Conservation (phyloP, 2,888 invertebrate species). For the Caradrina kadenii region DNA sequence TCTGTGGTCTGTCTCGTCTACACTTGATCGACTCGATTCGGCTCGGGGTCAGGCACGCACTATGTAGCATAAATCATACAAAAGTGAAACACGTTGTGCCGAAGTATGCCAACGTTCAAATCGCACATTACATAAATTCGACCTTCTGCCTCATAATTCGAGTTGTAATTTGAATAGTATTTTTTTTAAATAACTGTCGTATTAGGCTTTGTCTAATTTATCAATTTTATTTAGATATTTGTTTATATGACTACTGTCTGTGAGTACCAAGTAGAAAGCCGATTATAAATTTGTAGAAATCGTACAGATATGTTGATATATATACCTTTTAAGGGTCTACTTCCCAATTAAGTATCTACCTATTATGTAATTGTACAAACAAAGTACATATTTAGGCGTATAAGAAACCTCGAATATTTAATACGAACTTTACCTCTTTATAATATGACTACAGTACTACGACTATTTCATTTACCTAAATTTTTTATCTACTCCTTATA, state of each 20-base stretch:
- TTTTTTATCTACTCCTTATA: no score
- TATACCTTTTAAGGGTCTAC: no score
- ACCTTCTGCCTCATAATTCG: constrained; percentile 21
- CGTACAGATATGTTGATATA: not conserved
- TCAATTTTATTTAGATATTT: constrained; percentile 10
- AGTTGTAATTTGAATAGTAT: constrained; percentile 28
- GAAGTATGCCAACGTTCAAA: constrained; percentile 20
- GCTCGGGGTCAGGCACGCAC: not conserved
- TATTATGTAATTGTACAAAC: not conserved
- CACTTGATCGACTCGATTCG: no score
- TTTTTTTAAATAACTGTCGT: constrained; percentile 28
- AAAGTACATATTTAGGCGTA: not conserved
- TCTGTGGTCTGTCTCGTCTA: no score
- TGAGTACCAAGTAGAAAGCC: not conserved
- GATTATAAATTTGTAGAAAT: constrained; percentile 8
- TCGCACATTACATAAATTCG: constrained; percentile 3
- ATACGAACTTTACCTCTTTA: no score
- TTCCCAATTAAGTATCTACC: not conserved
- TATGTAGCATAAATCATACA: constrained; percentile 9
- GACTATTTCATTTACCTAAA: no score
- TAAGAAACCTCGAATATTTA: not conserved
- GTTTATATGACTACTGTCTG: constrained; percentile 13
- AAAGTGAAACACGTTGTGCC: not conserved
- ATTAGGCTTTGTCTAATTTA: constrained; percentile 26
- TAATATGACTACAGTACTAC: no score